Conservation (phyloP, 2,888 invertebrate genomes). For the Cheilosia grossa region DNA sequence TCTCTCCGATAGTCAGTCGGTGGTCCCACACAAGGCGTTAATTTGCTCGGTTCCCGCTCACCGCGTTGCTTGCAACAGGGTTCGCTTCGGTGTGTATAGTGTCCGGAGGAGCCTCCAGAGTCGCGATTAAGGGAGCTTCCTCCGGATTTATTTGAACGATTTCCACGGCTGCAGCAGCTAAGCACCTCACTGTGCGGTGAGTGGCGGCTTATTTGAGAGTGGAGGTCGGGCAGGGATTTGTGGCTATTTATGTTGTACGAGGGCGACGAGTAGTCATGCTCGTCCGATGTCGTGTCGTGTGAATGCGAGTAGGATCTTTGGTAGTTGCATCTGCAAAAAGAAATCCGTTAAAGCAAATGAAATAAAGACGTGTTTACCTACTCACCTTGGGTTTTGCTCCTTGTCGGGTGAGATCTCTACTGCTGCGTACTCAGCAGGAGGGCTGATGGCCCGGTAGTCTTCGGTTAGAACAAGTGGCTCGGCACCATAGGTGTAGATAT, state of each 20-base stretch:
- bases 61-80: conserved; percentile 84
- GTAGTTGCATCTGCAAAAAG: conserved; percentile 81
- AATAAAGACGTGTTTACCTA: background rate
- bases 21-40: conserved; percentile 76
- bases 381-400: conserved; percentile 80
- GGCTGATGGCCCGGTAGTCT: conserved; percentile 86
- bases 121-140: conserved; percentile 89
- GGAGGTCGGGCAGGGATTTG: conserved; percentile 92
- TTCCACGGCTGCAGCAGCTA: conserved; percentile 83
- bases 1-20: conserved; percentile 85
- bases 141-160: conserved; percentile 84
- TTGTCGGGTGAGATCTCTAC: conserved; percentile 80
- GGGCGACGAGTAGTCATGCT: conserved; percentile 81
- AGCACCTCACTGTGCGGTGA: conserved; percentile 83
- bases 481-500: conserved; percentile 79
- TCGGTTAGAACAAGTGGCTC: conserved; percentile 83
- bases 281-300: conserved; percentile 85
- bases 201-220: conserved; percentile 85
- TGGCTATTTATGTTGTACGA: conserved; percentile 87
- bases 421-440: conserved; percentile 88
- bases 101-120: conserved; percentile 92
- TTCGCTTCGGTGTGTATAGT: conserved; percentile 92
- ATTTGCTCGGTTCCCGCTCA: conserved; percentile 76
- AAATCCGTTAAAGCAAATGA: background rate
- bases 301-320: conserved; percentile 87